Conservation (phyloP, 2,888 invertebrate species). For the Drosophila mercatorum region DNA sequence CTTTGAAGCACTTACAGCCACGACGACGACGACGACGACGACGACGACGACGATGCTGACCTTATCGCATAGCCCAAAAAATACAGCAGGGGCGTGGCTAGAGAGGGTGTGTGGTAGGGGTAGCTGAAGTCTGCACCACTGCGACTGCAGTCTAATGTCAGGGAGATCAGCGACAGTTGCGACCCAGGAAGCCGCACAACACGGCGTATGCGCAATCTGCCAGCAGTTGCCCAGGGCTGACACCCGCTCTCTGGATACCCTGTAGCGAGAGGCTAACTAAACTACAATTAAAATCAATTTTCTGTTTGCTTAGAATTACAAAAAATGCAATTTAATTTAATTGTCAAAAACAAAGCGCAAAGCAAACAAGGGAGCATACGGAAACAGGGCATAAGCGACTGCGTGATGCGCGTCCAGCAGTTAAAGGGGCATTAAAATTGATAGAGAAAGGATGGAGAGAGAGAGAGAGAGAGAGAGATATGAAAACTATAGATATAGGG, state of each 20-base stretch:
- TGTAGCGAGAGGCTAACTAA: background rate
- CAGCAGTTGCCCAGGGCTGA: background rate
- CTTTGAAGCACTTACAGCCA: slow-evolving; percentile 74
- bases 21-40: slow-evolving; percentile 21
- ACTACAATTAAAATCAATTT: background rate
- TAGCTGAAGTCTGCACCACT: background rate
- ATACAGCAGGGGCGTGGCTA: slow-evolving; percentile 13
- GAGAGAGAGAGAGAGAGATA: too few species aligned
- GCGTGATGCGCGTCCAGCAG: background rate
- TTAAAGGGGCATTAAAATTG: too few species aligned
- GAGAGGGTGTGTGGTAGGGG: background rate
- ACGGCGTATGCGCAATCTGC: background rate
- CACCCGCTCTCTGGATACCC: background rate
- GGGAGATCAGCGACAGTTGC: slow-evolving; percentile 5
- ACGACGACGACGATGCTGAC: slow-evolving; percentile 20
- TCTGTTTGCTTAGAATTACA: background rate
- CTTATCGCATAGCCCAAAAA: slow-evolving; percentile 41
- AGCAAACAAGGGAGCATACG: background rate
- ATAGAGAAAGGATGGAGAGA: too few species aligned
- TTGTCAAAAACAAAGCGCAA: background rate
- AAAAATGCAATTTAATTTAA: background rate
- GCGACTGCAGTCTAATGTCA: background rate
- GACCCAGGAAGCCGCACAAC: background rate
- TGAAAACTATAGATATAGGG: too few species aligned
- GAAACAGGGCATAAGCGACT: background rate